phyloP scores from a whole-genome alignment of 2,797 vertebrate genomes.

The Crypturellus tataupa region DNA sequence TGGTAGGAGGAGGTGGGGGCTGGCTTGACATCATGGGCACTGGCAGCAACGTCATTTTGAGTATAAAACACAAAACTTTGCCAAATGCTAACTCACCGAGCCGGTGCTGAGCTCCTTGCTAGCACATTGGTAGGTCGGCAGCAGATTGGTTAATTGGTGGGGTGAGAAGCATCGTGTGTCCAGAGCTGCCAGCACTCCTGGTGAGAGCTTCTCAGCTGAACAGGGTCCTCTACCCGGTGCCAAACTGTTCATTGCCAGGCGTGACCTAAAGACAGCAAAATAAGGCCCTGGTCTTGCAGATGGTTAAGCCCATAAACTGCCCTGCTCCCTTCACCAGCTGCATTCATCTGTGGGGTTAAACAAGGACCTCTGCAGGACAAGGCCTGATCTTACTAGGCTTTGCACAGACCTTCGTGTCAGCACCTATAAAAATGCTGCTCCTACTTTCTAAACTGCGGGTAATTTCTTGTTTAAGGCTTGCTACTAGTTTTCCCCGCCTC shows the following conservation, averaged over 20 bases:
- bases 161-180: not conserved
- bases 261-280: not conserved
- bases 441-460: not conserved
- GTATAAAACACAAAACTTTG: not conserved
- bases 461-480: not conserved
- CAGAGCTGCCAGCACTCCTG: not conserved
- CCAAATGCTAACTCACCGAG: not conserved
- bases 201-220: not conserved
- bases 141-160: not conserved
- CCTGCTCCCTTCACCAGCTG: not conserved
- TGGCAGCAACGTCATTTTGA: not conserved
- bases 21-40: not conserved
- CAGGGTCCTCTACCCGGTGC: not conserved
- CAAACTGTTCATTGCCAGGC: not conserved
- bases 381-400: not conserved
- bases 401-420: not conserved
- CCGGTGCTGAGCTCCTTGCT: not conserved
- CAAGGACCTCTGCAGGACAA: not conserved
- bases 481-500: not conserved
- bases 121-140: rapidly evolving
- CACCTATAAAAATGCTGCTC: not conserved
- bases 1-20: not conserved
- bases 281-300: not conserved
- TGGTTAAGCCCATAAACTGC: not conserved
- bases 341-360: not conserved